A percentile compares a stretch with the other conserved stretches of the same genome.
These are phyloP conservation scores for Drosophila mettleri DNA, from an alignment of 2,888 invertebrate species.

Conservation along the genomic window DNA sequence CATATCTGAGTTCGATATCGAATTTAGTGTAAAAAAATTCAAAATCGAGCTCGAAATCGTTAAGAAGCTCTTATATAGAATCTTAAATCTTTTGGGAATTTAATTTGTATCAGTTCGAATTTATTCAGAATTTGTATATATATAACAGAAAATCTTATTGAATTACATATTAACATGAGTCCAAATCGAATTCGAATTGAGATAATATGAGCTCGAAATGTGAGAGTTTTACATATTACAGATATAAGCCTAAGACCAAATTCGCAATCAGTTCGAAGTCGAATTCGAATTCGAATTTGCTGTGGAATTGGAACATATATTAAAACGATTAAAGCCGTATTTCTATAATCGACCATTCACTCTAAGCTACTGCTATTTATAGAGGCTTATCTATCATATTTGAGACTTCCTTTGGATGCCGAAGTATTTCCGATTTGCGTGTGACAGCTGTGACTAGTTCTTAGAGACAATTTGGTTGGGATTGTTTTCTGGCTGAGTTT, in stretches of 20 bases:
- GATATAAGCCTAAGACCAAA: too few species aligned
- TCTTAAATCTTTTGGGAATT: too few species aligned
- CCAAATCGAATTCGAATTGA: background rate
- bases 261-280: background rate
- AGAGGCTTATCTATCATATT: background rate
- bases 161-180: background rate
- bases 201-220: too few species aligned
- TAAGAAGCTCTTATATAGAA: too few species aligned
- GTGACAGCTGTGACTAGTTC: constrained; percentile 23
- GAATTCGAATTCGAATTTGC: background rate
- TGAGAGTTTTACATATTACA: too few species aligned
- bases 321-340: background rate
- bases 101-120: background rate
- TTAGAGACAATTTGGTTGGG: constrained; percentile 26
- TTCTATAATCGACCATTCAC: background rate
- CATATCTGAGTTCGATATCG: background rate
- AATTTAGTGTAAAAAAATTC: too few species aligned
- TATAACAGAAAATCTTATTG: background rate
- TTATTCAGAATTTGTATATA: background rate
- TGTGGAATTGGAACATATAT: background rate
- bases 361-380: background rate
- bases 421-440: constrained; percentile 8
- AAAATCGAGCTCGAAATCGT: background rate
- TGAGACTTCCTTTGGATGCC: background rate
- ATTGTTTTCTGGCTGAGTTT: constrained; percentile 26